Evolutionary conservation across 1,140 invertebrate genomes (phyloP).

Genomic region (Oscheius sp.): DNA sequence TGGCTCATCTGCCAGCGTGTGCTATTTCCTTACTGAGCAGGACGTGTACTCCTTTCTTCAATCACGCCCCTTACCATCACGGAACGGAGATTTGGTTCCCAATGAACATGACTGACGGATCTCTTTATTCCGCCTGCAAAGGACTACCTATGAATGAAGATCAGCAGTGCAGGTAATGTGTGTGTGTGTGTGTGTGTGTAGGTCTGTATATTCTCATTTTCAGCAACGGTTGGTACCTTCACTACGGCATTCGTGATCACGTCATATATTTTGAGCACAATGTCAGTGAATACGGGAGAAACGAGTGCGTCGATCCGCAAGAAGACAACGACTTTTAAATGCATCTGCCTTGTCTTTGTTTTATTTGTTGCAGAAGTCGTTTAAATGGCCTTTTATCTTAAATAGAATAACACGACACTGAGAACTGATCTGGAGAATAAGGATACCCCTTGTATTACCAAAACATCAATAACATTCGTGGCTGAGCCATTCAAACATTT

Average conservation of each 20-base stretch:
- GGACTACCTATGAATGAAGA: slow-evolving; percentile 39
- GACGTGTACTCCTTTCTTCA: slow-evolving; percentile 28
- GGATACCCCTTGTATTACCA: too few species aligned
- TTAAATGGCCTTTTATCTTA: too few species aligned
- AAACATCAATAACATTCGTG: too few species aligned
- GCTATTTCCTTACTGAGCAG: neutral
- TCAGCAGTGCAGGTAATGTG: slow-evolving; percentile 26
- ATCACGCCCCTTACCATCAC: slow-evolving; percentile 43
- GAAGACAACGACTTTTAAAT: too few species aligned
- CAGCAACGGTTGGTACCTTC: slow-evolving; percentile 10
- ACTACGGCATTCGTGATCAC: slow-evolving; percentile 41
- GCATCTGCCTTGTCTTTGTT: too few species aligned
- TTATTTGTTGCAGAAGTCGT: too few species aligned
- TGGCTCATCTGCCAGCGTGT: slow-evolving; percentile 39
- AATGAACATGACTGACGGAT: slow-evolving; percentile 13
- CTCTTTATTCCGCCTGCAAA: slow-evolving; percentile 27
- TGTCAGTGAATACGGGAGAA: slow-evolving; percentile 31
- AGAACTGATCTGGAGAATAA: too few species aligned
- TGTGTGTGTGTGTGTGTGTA: neutral
- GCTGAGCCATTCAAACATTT: too few species aligned
- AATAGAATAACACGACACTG: too few species aligned
- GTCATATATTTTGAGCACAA: slow-evolving; percentile 41
- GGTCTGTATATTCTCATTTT: neutral
- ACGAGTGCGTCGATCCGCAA: slow-evolving; percentile 19
- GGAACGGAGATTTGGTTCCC: slow-evolving; percentile 40